phyloP scores from a whole-genome alignment of 37 sponge, comb jelly and placozoan genomes.

The Theonella swinhoei region DNA sequence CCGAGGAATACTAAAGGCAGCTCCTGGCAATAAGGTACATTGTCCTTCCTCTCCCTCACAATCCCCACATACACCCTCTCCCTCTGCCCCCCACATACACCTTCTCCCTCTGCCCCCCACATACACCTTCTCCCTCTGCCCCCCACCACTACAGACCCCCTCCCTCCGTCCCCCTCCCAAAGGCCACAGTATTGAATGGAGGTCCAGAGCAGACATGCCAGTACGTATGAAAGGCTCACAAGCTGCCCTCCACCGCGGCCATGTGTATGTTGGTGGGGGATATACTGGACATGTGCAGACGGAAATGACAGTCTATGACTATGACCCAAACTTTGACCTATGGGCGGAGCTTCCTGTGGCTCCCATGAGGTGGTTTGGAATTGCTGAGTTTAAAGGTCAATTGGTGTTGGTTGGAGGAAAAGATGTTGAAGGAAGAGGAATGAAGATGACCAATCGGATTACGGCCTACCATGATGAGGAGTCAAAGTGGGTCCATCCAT shows the following conservation, averaged over 20 bases:
- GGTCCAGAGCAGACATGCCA: background rate
- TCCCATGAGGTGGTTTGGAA: constrained; percentile 2
- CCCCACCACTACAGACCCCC: background rate
- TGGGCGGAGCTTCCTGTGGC: constrained; percentile 1
- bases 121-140: background rate
- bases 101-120: background rate
- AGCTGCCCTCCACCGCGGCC: background rate
- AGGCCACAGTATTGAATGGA: background rate
- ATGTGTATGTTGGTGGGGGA: background rate
- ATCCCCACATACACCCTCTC: no score
- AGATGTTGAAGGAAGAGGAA: background rate
- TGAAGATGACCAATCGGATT: background rate
- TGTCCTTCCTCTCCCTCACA: no score
- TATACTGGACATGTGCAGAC: background rate
- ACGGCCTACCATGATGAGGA: background rate
- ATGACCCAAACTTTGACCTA: constrained; percentile 2
- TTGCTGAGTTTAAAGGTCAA: background rate
- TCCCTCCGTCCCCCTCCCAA: background rate
- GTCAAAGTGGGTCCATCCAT: background rate
- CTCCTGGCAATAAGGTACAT: no score
- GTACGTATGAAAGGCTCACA: background rate
- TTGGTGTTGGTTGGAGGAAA: background rate
- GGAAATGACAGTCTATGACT: background rate
- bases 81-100: no score
- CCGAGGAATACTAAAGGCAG: background rate